Evolutionary conservation across 2,888 invertebrate species (phyloP).

Genomic region (Epirrita christyi): DNA sequence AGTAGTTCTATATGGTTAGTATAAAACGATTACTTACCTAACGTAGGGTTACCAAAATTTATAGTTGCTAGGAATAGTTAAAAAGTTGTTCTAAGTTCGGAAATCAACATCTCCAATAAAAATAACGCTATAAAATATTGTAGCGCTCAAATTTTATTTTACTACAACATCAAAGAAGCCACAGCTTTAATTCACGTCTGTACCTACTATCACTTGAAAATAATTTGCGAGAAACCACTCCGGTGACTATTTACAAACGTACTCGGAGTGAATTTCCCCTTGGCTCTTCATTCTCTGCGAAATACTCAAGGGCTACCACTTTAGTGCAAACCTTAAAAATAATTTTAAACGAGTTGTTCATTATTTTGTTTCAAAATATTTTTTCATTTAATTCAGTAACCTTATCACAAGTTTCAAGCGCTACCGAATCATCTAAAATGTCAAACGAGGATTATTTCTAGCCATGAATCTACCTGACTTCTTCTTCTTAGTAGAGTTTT

Average conservation of each 20-base stretch:
- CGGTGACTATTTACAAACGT: constrained; percentile 33
- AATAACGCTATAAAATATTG: background rate
- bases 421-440: no score
- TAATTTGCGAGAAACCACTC: constrained; percentile 32
- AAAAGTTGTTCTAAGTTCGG: no score
- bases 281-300: constrained; percentile 27
- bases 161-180: constrained; percentile 7
- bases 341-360: constrained; percentile 1
- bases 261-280: constrained; percentile 28
- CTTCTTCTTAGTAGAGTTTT: no score
- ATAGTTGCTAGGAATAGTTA: no score
- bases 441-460: no score
- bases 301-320: constrained; percentile 25
- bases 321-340: constrained; percentile 8
- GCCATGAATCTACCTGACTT: no score
- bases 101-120: background rate
- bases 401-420: no score
- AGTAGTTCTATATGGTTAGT: no score
- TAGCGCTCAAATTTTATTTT: background rate
- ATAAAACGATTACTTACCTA: no score
- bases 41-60: no score
- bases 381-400: background rate
- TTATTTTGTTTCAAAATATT: background rate
- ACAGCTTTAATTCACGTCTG: constrained; percentile 15
- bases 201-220: constrained; percentile 27